Base-by-base conservation (phyloP, 2,888 invertebrate genomes). In the Macaria notata region DNA sequence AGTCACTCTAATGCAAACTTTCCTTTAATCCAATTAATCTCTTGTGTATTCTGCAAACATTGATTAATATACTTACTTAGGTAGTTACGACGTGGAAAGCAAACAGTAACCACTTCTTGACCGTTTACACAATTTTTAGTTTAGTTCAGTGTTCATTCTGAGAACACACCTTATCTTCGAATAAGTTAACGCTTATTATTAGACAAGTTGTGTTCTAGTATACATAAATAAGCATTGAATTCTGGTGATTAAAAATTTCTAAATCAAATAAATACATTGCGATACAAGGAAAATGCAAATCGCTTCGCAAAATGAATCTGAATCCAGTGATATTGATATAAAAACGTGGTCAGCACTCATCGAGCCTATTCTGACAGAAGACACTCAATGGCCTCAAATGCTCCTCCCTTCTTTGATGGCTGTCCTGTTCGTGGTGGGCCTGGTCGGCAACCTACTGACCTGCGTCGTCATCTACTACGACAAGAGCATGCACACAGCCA, bases 391-490 rank as follows among this genome's bases (percentile, higher is more conserved):
- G 73, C 44, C 71, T 0, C 64, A 65, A 43, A 55, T 72, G 7
- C 19, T 67, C 4, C 71, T 71, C 39, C 58, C 71, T 0, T 49
- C 64, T 0, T 52, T 69, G 0, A 67, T 80, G 62, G 19, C 69
- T 3, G 6, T 69, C 3, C 72, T 83, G 31, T 83, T 84, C 63
- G 57, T 79, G 3, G 62, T 73, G 33, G 78, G 83, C 31, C 57
- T 84, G 1, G 62, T 82, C 3, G 88, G 86, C 0, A 88, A 90
- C 59, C 56, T 89, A 47, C 68, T 92, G 65, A 83, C 90, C 58
- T 85, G 88, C 72, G 62, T 89, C 71, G 75, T 92, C 66, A 75
- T 88, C 54, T 86, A 83, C 66, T 76, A 69, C 44, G 86, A 88
- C 59, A 83, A 69, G 50, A 79, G 76, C 30, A 86, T 88, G 87